These are phyloP conservation scores for Thecocarcelia acutangulata DNA, from an alignment of 2,888 invertebrate species.

Conservation along the genomic window DNA sequence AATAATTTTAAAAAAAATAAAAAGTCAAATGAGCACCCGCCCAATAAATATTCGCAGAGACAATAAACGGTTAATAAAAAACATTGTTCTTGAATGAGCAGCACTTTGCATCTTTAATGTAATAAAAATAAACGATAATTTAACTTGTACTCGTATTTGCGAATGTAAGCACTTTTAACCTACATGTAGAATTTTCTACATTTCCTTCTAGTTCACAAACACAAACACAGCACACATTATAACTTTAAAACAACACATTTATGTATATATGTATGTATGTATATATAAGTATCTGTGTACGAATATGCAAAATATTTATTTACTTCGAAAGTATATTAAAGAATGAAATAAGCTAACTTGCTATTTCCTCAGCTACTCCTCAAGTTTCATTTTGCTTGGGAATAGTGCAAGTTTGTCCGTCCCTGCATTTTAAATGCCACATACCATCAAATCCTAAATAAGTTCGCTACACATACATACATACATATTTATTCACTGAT, in stretches of 20 bases:
- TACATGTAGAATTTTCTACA: slow-evolving; percentile 22
- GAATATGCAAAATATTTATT: slow-evolving; percentile 46
- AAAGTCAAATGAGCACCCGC: slow-evolving; percentile 1
- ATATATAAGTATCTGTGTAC: no score
- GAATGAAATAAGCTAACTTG: slow-evolving; percentile 54
- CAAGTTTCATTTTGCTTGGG: slow-evolving; percentile 24
- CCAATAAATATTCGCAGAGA: slow-evolving; percentile 18
- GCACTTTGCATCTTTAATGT: slow-evolving; percentile 45
- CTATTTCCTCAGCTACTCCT: slow-evolving; percentile 62
- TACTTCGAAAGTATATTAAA: slow-evolving; percentile 53
- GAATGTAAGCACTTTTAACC: slow-evolving; percentile 69
- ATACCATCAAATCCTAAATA: slow-evolving; percentile 42
- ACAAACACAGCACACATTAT: background rate
- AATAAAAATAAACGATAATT: slow-evolving; percentile 64
- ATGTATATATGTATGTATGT: no score
- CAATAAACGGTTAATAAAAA: slow-evolving; percentile 25
- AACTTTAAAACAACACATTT: background rate
- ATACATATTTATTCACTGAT: background rate
- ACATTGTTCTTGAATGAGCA: slow-evolving; percentile 25
- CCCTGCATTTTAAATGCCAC: slow-evolving; percentile 9
- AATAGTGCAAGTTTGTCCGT: slow-evolving; percentile 25
- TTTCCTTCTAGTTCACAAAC: slow-evolving; percentile 10
- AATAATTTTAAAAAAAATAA: background rate
- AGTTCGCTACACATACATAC: slow-evolving; percentile 15
- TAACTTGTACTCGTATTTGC: slow-evolving; percentile 62